Evolutionary conservation across 1,140 invertebrate species (phyloP), one percentile per base, ranked within the genome.

Genomic region (Manduca sexta): DNA sequence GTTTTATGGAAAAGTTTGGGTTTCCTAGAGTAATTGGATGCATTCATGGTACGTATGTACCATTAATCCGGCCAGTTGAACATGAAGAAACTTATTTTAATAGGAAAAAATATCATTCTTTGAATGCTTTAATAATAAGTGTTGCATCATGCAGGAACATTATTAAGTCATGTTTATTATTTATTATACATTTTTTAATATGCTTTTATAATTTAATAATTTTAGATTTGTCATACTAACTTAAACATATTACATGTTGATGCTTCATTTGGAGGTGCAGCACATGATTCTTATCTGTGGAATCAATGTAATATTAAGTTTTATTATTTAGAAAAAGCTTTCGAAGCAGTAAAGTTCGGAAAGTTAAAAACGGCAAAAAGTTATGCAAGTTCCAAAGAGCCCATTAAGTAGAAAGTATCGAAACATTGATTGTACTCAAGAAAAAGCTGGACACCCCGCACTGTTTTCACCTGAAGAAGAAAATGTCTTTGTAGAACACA

Each of bases 21-120:
- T 64, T 71, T 41, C 70, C 68, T 13, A 54, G 48, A 6, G 45
- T 61, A 5, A 45, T 79, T 17, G 74, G 69, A 7, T 58, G 63
- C 17, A 64, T 77, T 41, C 56, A 73, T 61, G 50, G 59, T n/a
- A 65, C 67, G 10, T 64, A 63, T 56, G 38, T 67, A 7, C 53
- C 64, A 1, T 52, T 67, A 7, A 29, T 67, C 18, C 40, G 45
- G 30, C 61, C 64, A 11, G 10, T 26, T 7, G 12, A 58, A 14
- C 29, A 57, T 41, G 66, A 59, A 30, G 63, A 64, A 29, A 29
- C 52, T 14, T 71, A 44, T 51, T 46, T 64, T 33, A 56, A 63
- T 31, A 6, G 58, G 7, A 68, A 68, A 48, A 18, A 41, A 15
- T 66, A 34, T 45, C 57, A 69, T 54, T 55, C 48, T 7, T 31